Conservation (phyloP, 2,797 vertebrate genomes). For the Catharus ustulatus region DNA sequence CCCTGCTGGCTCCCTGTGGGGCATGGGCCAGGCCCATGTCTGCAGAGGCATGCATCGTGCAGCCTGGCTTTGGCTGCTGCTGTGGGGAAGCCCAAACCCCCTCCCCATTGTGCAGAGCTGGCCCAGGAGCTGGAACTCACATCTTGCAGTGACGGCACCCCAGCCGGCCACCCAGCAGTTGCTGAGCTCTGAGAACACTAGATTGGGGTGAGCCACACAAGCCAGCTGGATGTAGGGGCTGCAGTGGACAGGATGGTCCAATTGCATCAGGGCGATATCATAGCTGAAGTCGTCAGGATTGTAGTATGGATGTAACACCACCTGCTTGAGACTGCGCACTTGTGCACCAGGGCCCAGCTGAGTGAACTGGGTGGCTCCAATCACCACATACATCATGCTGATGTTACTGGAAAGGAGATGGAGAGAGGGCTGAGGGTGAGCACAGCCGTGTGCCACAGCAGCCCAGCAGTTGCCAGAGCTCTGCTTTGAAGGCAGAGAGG, state of each 20-base stretch:
- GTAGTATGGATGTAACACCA: neutral
- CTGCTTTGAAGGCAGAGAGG: neutral
- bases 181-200: too few species aligned
- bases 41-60: accelerated
- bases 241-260: neutral
- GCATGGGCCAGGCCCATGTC: accelerated
- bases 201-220: neutral
- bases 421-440: neutral
- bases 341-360: accelerated
- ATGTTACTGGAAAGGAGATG: neutral
- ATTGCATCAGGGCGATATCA: neutral
- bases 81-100: neutral
- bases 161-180: neutral
- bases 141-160: accelerated
- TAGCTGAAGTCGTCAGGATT: neutral
- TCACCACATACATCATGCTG: accelerated
- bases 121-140: neutral
- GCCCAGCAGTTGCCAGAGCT: neutral
- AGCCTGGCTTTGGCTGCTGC: neutral
- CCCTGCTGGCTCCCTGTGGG: neutral
- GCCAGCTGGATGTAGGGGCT: neutral
- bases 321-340: neutral
- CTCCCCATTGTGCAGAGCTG: too few species aligned
- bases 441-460: too few species aligned
- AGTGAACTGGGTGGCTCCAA: neutral